Evolutionary conservation across 2,797 vertebrate genomes (phyloP), one percentile per base, ranked within the genome.

Genomic region (Gallirallus australis): DNA sequence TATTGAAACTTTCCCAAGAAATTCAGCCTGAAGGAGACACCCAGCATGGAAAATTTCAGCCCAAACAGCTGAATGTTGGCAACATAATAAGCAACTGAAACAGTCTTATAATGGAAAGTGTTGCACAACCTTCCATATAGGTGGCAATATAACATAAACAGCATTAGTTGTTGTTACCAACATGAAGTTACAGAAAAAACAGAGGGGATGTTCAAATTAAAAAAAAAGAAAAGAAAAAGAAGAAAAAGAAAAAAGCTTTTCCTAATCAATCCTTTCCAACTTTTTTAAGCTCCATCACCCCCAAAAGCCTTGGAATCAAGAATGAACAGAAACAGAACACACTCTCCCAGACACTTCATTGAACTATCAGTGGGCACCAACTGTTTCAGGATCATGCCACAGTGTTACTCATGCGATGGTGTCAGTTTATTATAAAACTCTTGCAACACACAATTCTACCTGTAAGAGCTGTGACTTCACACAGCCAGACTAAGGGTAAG

Each of bases 1-100:
- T 96, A 95, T 90, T 96, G 96, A 97, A 94, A 94, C 90, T 84
- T 95, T 93, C 96, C 96, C 95, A 96, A 96, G 91, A 94, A 95
- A 92, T 96, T 95, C 83, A 89, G 93, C 91, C 94, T 96, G 80
- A 89, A 94, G 91, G 90, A 94, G 94, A 94, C 94, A 96, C 76
- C 82, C 93, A 91, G 76, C 89, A 94, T 78, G 96, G 95, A 96
- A 96, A 96, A 93, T 93, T 92, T 94, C 90, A 94, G 94, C 81
- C 93, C 70, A 28, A 97, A 93, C 52, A 90, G 77, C 66, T 84
- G 66, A 96, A 93, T 70, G 88, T 17, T 96, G 96, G 96, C 91
- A 97, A 95, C 66, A n/a, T 68, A 92, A 94, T 82, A 84, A 82
- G 80, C 82, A 96, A 89, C 24, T 80, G 80, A 93, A 92, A 76